phyloP scores from a whole-genome alignment of 2,797 vertebrate species.

The Danionella dracula region DNA sequence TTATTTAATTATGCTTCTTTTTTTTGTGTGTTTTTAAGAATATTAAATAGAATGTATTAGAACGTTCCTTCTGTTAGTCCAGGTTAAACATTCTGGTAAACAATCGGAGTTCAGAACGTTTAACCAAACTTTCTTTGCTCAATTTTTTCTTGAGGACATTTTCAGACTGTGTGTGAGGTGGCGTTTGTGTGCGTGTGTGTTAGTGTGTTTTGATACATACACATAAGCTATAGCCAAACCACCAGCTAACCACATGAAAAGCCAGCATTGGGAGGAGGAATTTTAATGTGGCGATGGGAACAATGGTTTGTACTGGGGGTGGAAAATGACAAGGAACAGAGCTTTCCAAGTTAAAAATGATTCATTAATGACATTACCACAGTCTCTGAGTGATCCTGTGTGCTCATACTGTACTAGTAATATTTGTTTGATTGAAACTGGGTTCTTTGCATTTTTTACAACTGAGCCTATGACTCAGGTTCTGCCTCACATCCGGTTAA shows the following conservation, averaged over 20 bases:
- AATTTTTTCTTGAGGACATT: not conserved
- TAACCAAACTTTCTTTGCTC: slow-evolving; percentile 40
- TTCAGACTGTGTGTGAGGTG: slow-evolving; percentile 30
- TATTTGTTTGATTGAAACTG: slow-evolving; percentile 20
- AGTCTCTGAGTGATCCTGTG: slow-evolving; percentile 46
- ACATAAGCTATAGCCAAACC: slow-evolving; percentile 68
- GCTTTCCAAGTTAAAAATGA: slow-evolving; percentile 63
- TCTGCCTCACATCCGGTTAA: too few relatives aligned
- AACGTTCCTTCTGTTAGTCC: too few relatives aligned
- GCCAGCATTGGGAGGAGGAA: slow-evolving; percentile 63
- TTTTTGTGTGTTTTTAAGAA: too few relatives aligned
- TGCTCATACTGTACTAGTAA: slow-evolving; percentile 35
- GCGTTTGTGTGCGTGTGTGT: slow-evolving; percentile 27
- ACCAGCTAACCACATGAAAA: slow-evolving; percentile 70
- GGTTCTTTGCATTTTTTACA: not conserved
- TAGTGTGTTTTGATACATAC: slow-evolving; percentile 61
- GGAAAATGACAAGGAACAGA: slow-evolving; percentile 65
- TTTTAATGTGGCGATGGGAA: slow-evolving; percentile 73
- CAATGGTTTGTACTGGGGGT: slow-evolving; percentile 71
- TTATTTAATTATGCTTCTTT: too few relatives aligned
- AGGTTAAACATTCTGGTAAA: too few relatives aligned
- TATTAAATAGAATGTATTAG: too few relatives aligned
- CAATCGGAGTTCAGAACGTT: too few relatives aligned
- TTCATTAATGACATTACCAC: slow-evolving; percentile 69
- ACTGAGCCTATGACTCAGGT: too few relatives aligned